Base-by-base conservation (phyloP, 2,797 vertebrate species). In the Erithacus rubecula region DNA sequence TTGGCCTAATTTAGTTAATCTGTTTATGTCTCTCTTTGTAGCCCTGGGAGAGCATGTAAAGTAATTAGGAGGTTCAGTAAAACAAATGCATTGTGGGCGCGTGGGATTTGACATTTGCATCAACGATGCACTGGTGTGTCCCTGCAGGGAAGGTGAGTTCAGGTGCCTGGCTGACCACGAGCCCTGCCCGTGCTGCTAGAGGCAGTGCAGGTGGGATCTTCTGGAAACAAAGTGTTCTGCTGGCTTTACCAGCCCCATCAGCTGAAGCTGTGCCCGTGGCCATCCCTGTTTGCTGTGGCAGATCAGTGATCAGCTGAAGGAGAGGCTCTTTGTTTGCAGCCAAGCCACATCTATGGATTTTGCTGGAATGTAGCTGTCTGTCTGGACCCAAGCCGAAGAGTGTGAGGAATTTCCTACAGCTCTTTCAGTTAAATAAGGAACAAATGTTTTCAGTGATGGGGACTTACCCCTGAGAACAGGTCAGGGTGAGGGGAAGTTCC, bases 1-100 rank as follows among this genome's bases (percentile, higher is more conserved):
- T 97, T 97, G 96, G 96, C 87, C 97, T 97, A 95, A 97, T 97
- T 96, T 96, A 97, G 92, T 93, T 97, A 96, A 97, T 96, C 96
- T 95, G 96, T 97, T 97, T 97, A 95, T 95, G 96, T 93, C 92
- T 97, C 69, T 95, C 96, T 95, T 94, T 94, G 97, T 96, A 93
- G 92, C 95, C 96, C 95, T 72, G 90, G 89, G 97, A 97, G 96
- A 96, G 94, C 89, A 79, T 93, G 95, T 96, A 95, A 97, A 94
- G 95, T 83, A 96, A 97, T 97, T 97, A 96, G 94, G 92, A 96
- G 90, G 92, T 96, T 96, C 92, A 93, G 94, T 96, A 84, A 94
- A 95, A 95, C 92, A 95, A 96, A 92, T 56, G 83, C 56, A 59
- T 77, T 63, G 87, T 44, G 76, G 90, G 78, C 49, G 0, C 6